A percentile compares a stretch with the other conserved stretches of the same genome.
Evolutionary conservation across 2,888 invertebrate species (phyloP).

Genomic region (Craniophora ligustri): DNA sequence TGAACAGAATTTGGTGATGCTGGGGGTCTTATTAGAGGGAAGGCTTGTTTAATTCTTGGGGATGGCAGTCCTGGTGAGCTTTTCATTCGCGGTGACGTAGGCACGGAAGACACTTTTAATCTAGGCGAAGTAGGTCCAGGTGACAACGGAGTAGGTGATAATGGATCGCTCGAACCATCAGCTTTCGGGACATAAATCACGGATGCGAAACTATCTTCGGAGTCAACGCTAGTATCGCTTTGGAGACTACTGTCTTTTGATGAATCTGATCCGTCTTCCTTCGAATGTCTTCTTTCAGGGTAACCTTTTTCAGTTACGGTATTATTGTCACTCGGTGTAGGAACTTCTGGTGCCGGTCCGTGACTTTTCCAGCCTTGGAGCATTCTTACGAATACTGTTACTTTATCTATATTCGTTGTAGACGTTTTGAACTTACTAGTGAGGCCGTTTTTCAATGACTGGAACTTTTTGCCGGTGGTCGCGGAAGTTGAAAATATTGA

Average conservation of each 20-base stretch:
- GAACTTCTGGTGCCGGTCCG: constrained; percentile 84
- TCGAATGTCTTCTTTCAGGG: constrained; percentile 92
- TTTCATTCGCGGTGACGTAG: constrained; percentile 93
- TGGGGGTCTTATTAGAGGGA: constrained; percentile 89
- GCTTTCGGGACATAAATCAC: constrained; percentile 97
- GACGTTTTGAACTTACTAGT: constrained; percentile 95
- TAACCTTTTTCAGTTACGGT: constrained; percentile 79
- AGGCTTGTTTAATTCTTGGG: constrained; percentile 90
- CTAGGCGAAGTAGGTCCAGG: constrained; percentile 90
- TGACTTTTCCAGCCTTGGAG: constrained; percentile 94
- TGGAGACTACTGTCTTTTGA: constrained; percentile 96
- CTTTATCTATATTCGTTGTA: constrained; percentile 94
- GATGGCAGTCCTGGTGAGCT: constrained; percentile 91
- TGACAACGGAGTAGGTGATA: constrained; percentile 89
- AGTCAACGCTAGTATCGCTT: constrained; percentile 97
- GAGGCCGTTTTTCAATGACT: constrained; percentile 93
- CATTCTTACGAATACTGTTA: constrained; percentile 95
- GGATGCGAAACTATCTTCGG: constrained; percentile 97
- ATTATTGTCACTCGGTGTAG: constrained; percentile 83
- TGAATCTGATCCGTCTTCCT: constrained; percentile 96
- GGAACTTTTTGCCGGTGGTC: constrained; percentile 92
- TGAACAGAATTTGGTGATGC: constrained; percentile 88
- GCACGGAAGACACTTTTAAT: constrained; percentile 91
- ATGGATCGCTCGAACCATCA: constrained; percentile 88
- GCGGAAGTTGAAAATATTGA: constrained; percentile 92